Evolutionary conservation across 2,888 invertebrate genomes (phyloP), one percentile per base, ranked within the genome.

Genomic region (Diadegma fenestrale): DNA sequence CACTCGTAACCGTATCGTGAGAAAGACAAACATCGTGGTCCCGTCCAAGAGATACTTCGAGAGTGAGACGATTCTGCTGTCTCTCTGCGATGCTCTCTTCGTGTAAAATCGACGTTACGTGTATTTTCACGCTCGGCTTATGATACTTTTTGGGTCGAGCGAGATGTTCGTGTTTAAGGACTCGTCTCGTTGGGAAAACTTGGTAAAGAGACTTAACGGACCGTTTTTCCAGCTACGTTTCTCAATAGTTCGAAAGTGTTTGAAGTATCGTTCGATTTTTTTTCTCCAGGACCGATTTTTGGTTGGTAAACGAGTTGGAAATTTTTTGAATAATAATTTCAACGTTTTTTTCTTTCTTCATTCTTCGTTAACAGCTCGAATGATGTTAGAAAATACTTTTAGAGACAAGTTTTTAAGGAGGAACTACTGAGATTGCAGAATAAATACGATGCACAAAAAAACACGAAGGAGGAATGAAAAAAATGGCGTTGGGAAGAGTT

Each of bases 1-100:
- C 93, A 93, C 90, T 89, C 90, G 92, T 92, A 90, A 92, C 92
- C 93, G 90, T 91, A 92, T 92, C 93, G 93, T 93, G 93, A 92
- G 93, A 93, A 93, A 93, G 89, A 92, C 92, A 93, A 93, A 93
- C 91, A 93, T 89, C 85, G 77, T 87, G 85, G 76, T 81, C 79
- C 61, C 79, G 80, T 77, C 81, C 69, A 41, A 85, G 88, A 89
- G 88, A 88, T 51, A 54, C 17, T 43, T 66, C 66, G 87, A 89
- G 89, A 87, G 73, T 68, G 84, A 86, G 87, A 85, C 84, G 86
- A 71, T 83, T 87, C 81, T 85, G 84, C 88, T 84, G 72, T 79
- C 73, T 68, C 73, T 64, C 71, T 71, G 37, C 33, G 76, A 71
- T 83, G 64, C 66, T 71, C 68, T 26, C 33, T 37, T 61, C 73